Conservation (phyloP, 2,888 invertebrate genomes). For the Electrophaes corylata region DNA sequence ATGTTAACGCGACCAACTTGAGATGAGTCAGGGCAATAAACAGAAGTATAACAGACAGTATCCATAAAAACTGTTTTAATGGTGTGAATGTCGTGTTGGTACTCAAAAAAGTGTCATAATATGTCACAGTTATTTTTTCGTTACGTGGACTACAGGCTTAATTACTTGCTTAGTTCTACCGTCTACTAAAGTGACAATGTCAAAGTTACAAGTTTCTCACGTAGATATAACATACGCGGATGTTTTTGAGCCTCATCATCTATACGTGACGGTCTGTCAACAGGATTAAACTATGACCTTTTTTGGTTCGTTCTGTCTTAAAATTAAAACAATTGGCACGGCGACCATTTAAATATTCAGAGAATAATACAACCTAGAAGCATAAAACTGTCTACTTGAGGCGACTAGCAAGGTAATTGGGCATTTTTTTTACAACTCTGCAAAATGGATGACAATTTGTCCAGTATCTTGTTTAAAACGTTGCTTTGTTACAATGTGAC, state of each 20-base stretch:
- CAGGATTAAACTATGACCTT: slow-evolving; percentile 25
- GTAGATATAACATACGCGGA: slow-evolving; percentile 33
- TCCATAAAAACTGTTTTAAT: slow-evolving; percentile 58
- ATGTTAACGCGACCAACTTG: slow-evolving; percentile 39
- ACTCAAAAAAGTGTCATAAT: slow-evolving; percentile 45
- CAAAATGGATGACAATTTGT: slow-evolving; percentile 2
- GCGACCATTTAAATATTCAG: slow-evolving; percentile 5
- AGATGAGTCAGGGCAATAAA: slow-evolving; percentile 60
- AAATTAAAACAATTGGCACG: slow-evolving; percentile 22
- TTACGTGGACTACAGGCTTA: slow-evolving; percentile 59
- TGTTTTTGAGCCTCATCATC: slow-evolving; percentile 27
- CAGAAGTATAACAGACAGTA: slow-evolving; percentile 36
- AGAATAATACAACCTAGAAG: slow-evolving; percentile 22
- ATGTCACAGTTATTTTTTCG: slow-evolving; percentile 42
- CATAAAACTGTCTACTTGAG: neutral
- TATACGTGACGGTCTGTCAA: slow-evolving; percentile 32
- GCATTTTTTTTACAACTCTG: neutral
- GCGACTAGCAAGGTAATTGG: neutral
- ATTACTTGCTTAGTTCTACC: slow-evolving; percentile 54
- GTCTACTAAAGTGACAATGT: slow-evolving; percentile 55
- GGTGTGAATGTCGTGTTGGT: slow-evolving; percentile 59
- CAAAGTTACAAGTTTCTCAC: slow-evolving; percentile 72
- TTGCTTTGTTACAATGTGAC: too few relatives aligned
- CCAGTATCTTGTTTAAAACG: too few relatives aligned
- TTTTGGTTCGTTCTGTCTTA: slow-evolving; percentile 1